Evolutionary conservation across 2,888 invertebrate species (phyloP).

Genomic region (Drosophila pseudotalamancana): DNA sequence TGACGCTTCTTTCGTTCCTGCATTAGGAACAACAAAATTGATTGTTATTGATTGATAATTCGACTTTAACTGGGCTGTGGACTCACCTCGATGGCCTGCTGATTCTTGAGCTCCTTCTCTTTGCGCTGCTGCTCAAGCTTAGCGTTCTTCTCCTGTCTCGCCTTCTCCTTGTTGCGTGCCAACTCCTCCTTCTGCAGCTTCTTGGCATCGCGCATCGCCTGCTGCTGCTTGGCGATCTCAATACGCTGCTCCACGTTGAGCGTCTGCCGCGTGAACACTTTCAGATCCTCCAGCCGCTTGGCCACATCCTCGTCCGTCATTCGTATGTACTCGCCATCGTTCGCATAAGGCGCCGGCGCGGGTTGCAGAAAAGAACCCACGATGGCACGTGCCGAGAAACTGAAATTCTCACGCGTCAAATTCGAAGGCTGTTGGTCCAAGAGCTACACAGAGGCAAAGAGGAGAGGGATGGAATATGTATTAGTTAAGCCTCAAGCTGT

Average conservation of each 20-base stretch:
- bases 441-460: slow-evolving; percentile 82
- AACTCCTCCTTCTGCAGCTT: slow-evolving; percentile 89
- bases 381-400: slow-evolving; percentile 94
- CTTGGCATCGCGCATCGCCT: slow-evolving; percentile 90
- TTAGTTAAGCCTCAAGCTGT: background rate
- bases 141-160: slow-evolving; percentile 89
- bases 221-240: slow-evolving; percentile 90
- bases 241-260: slow-evolving; percentile 91
- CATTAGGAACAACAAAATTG: too few relatives aligned
- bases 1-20: slow-evolving; percentile 94
- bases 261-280: slow-evolving; percentile 87
- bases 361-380: slow-evolving; percentile 97
- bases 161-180: slow-evolving; percentile 86
- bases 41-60: background rate
- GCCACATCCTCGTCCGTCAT: slow-evolving; percentile 93
- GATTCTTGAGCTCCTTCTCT: slow-evolving; percentile 92
- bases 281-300: slow-evolving; percentile 89
- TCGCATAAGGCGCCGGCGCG: slow-evolving; percentile 86
- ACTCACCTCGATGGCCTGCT: slow-evolving; percentile 94
- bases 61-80: rapidly evolving
- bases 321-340: slow-evolving; percentile 90
- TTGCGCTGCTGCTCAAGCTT: slow-evolving; percentile 92
- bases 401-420: slow-evolving; percentile 94
- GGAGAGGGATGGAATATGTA: background rate
- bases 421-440: slow-evolving; percentile 89